Evolutionary conservation across 2,888 invertebrate genomes (phyloP).

Genomic region (Thecocarcelia acutangulata): DNA sequence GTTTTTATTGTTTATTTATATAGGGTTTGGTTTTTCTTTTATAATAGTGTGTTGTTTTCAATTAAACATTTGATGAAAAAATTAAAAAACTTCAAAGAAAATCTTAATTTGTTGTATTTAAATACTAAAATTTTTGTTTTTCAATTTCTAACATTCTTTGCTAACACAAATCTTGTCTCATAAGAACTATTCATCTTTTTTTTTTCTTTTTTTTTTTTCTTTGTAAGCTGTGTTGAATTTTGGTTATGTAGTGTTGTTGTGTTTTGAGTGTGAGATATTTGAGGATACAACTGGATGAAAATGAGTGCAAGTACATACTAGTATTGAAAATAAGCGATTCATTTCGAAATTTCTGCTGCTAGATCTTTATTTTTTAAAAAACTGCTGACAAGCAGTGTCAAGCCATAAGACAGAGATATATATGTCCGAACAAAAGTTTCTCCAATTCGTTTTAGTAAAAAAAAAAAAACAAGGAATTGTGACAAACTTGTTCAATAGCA

Average conservation of each 20-base stretch:
- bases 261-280: not conserved
- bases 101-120: conserved; percentile 57
- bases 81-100: conserved; percentile 66
- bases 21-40: conserved; percentile 41
- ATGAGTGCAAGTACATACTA: not conserved
- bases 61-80: conserved; percentile 63
- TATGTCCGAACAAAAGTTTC: too few relatives aligned
- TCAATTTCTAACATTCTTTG: conserved; percentile 59
- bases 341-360: not conserved
- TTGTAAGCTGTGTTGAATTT: conserved; percentile 8
- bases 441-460: too few relatives aligned
- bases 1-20: conserved; percentile 53
- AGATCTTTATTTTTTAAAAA: not conserved
- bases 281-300: conserved; percentile 5
- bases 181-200: conserved; percentile 67
- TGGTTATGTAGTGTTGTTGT: not conserved
- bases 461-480: too few relatives aligned
- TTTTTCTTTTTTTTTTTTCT: too few relatives aligned
- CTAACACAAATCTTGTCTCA: conserved; percentile 68
- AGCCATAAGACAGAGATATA: too few relatives aligned
- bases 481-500: too few relatives aligned
- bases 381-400: not conserved
- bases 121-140: conserved; percentile 61
- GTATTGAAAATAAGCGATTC: conserved; percentile 22
- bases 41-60: conserved; percentile 49